Base-by-base conservation (phyloP, 2,888 invertebrate species). In the Drosophila paracracens region DNA sequence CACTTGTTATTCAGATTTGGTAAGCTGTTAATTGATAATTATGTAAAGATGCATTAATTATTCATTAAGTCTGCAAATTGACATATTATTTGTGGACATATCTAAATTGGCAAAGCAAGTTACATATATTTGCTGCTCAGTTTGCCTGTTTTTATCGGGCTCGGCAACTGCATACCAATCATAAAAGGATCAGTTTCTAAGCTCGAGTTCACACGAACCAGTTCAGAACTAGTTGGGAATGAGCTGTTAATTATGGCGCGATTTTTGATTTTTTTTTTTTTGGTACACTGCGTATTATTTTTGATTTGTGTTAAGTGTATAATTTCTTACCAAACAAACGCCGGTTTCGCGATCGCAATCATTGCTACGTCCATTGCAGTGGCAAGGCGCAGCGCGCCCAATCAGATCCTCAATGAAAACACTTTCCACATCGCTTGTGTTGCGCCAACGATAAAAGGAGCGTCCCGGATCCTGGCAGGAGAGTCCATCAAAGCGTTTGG, bases 401-500 rank as follows among this genome's bases (percentile, higher is more conserved):
- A 98, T 95, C 52, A 97, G 93, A 80, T 96, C 96, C 76, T 98
- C 96, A 29, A 97, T 95, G 27, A 91, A 92, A 0, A 96, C 96
- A 18, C 96, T 96, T 43, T 96, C 95, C 18, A 91, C 83, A 54
- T 93, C 91, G 83, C 93, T 93, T 35, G 94, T 93, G 46, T 95
- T 95, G 91, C 96, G 95, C 94, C 96, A 96, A 61, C 97, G 94
- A 89, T 95, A 97, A 93, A 96, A 98, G 0, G 99, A 99, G 10
- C 94, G 92, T 46, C 96, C 96, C 0, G 98, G 97, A 91, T 96
- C 96, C 94, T 99, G 99, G 93, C 99, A 99, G 0, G 99, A 99
- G 0, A 96, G 95, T 0, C 97, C 97, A 76, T 96, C 95, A 94
- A 98, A 99, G 70, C 95, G 95, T 0, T 94, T 94, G 0, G 98